Evolutionary conservation across 2,113 vertebrate genomes (phyloP).

Genomic region (Alethe diademata): DNA sequence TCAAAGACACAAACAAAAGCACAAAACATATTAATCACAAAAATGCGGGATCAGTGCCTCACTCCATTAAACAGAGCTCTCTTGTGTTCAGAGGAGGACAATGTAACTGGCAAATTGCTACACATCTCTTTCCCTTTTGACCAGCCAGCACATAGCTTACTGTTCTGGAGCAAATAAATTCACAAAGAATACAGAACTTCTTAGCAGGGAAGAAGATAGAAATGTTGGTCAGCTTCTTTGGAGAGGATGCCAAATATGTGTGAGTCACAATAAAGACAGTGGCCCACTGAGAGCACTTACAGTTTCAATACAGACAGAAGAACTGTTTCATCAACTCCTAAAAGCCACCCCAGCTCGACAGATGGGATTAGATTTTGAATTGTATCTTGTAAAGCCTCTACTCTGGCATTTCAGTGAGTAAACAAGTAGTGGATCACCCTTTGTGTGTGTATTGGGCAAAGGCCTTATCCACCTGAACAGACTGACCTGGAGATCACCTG

Average conservation of each 20-base stretch:
- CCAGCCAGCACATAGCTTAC: background rate
- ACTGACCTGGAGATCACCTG: background rate
- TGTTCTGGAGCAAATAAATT: background rate
- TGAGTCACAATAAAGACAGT: background rate
- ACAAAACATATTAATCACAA: background rate
- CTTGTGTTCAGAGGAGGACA: background rate
- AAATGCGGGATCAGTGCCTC: background rate
- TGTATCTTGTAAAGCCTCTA: background rate
- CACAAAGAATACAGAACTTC: background rate
- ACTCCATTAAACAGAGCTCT: background rate
- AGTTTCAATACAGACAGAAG: background rate
- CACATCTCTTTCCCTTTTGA: background rate
- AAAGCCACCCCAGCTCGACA: background rate
- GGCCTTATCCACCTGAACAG: background rate
- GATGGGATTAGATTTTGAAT: background rate
- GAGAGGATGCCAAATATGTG: background rate
- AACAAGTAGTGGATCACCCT: background rate
- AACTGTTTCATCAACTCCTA: background rate
- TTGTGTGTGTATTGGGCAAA: background rate
- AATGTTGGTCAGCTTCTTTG: background rate
- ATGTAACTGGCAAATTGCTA: background rate
- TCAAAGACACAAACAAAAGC: slow-evolving; percentile 17
- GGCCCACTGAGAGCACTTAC: background rate
- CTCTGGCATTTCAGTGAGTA: background rate
- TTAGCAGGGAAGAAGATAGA: background rate